Evolutionary conservation across 2,888 invertebrate species (phyloP).

Genomic region (Cryptosula pallasiana): DNA sequence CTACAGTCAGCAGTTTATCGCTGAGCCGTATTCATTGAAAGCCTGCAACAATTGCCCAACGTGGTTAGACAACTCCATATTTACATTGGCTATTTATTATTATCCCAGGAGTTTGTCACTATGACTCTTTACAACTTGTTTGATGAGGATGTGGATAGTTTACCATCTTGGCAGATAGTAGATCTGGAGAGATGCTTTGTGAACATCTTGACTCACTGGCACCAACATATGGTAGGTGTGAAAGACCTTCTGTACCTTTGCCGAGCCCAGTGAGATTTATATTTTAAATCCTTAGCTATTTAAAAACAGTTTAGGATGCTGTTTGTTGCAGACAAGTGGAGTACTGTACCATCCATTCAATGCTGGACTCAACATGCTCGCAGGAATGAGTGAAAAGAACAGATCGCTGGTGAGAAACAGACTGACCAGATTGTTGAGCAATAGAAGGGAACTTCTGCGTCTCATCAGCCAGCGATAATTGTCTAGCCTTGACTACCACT

Average conservation of each 20-base stretch:
- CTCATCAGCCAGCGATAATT: not conserved
- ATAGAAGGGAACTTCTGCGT: not conserved
- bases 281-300: not conserved
- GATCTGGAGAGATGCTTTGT: constrained; percentile 7
- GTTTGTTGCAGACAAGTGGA: not conserved
- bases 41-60: too few species aligned
- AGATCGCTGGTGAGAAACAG: not conserved
- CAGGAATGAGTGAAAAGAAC: not conserved
- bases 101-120: constrained; percentile 11
- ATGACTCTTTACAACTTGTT: not conserved
- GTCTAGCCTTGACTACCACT: too few species aligned
- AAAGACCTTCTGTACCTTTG: not conserved
- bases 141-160: constrained; percentile 14
- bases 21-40: too few species aligned
- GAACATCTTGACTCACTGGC: constrained; percentile 5
- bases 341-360: constrained; percentile 8
- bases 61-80: too few species aligned
- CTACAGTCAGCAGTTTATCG: too few species aligned
- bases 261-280: not conserved
- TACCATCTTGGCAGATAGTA: constrained; percentile 8
- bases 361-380: not conserved
- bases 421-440: not conserved
- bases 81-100: too few species aligned
- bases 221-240: constrained; percentile 11
- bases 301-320: too few species aligned